These are phyloP conservation scores for Pseudolaguvia tuberculata DNA, from an alignment of 2,113 vertebrate genomes.

Conservation along the genomic window DNA sequence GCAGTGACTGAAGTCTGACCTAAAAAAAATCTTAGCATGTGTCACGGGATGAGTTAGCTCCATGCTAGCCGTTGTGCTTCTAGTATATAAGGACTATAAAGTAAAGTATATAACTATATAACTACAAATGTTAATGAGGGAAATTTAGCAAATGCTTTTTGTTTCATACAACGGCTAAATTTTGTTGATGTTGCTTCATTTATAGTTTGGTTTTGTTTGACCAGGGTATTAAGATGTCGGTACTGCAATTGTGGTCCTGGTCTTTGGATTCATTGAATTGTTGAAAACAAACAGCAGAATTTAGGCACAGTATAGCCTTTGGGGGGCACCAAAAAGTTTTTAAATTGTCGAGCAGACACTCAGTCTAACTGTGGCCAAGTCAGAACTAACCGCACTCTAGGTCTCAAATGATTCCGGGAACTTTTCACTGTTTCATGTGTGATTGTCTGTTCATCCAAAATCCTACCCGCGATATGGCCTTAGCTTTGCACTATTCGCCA, in stretches of 20 bases:
- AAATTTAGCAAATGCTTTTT: too few species aligned
- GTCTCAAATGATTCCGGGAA: conserved; percentile 55
- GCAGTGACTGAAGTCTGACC: too few species aligned
- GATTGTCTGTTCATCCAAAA: conserved; percentile 30
- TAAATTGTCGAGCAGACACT: conserved; percentile 61
- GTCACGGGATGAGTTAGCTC: neutral
- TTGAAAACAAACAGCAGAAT: neutral
- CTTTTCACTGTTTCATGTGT: conserved; percentile 21
- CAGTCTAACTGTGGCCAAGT: conserved; percentile 59
- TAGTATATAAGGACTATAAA: neutral
- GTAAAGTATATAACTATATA: too few species aligned
- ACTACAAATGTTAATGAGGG: too few species aligned
- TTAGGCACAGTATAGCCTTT: conserved; percentile 7
- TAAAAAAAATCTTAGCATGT: neutral
- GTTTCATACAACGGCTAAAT: neutral
- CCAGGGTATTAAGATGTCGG: neutral
- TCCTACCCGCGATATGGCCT: conserved; percentile 20
- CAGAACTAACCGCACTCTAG: conserved; percentile 61
- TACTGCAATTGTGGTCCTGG: neutral
- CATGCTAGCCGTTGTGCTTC: neutral
- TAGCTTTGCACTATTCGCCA: neutral
- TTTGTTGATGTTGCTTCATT: neutral
- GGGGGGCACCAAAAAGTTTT: conserved; percentile 65
- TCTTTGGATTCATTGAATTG: neutral
- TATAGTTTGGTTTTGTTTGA: neutral